Conservation (phyloP, 2,888 invertebrate genomes). For the Noctua pronuba region DNA sequence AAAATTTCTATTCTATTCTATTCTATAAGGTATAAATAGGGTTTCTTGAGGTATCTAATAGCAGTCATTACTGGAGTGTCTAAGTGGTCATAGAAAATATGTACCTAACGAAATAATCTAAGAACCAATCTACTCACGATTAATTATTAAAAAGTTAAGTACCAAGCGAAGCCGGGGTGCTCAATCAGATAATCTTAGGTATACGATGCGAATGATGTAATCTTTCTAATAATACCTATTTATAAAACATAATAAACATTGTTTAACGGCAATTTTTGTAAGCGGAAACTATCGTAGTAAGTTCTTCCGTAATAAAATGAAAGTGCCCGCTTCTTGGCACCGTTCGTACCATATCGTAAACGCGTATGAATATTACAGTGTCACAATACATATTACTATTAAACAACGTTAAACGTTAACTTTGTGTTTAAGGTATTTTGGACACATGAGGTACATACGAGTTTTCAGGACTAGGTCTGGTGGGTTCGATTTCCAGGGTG, state of each 20-base stretch:
- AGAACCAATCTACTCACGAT: too few species aligned
- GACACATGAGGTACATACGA: neutral
- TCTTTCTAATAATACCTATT: slow-evolving; percentile 5
- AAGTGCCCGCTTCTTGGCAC: slow-evolving; percentile 40
- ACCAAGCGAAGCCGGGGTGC: neutral
- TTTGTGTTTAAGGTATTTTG: neutral
- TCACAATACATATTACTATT: neutral
- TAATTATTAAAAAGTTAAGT: too few species aligned
- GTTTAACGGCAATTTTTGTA: slow-evolving; percentile 34
- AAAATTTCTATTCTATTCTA: too few species aligned
- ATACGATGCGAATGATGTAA: neutral
- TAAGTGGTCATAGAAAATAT: too few species aligned
- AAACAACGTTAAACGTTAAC: too few species aligned
- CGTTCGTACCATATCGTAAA: slow-evolving; percentile 36
- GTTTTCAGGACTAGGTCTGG: neutral
- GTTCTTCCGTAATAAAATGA: slow-evolving; percentile 59
- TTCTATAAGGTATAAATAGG: too few species aligned
- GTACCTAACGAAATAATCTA: too few species aligned
- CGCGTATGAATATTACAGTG: slow-evolving; percentile 6
- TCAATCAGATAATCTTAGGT: neutral
- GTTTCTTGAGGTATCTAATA: too few species aligned
- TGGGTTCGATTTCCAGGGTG: neutral
- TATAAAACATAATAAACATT: slow-evolving; percentile 27
- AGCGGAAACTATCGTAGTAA: slow-evolving; percentile 57
- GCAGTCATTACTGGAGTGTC: too few species aligned